Evolutionary conservation across 2,888 invertebrate genomes (phyloP), one percentile per base, ranked within the genome.

Genomic region (Hymenopus coronatus): DNA sequence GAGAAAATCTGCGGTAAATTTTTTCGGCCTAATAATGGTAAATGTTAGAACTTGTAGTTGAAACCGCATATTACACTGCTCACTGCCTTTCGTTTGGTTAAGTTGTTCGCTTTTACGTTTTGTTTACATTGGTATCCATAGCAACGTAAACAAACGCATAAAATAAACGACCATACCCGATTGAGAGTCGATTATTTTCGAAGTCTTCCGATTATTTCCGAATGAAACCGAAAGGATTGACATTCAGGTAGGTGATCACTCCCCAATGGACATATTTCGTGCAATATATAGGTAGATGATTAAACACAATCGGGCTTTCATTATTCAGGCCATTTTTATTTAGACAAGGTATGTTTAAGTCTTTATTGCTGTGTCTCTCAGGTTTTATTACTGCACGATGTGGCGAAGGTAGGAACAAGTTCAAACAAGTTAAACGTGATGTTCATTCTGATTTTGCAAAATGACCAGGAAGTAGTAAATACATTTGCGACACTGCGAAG

Each of bases 211-310:
- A 30, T 28, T 12, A 82, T 14, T 28, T 25, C 9, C 87, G 82
- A 87, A 82, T 33, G 28, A 82, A 28, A 28, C 33, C 82, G 87
- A 87, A 30, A 82, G 82, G 82, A 87, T 82, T 87, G 87, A 87
- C 87, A 87, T 87, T 87, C 87, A 87, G 87, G 82, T 87, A 87
- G 87, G 87, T 87, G 87, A 87, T 87, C 82, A 87, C 87, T 87
- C 82, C n/a, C 87, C 82, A 87, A 33, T 82, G 82, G n/a, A 82
- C 27, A 82, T 40, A 33, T 82, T 87, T 87, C 27, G n/a, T 33
- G n/a, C 25, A 70, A 70, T 70, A 70, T 70, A 25, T 70, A 70
- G 54, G 15, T 54, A 20, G 3, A 25, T 70, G 54, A 20, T 40
- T 20, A 14, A 70, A 70, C 20, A 20, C 20, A 20, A 70, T 70